Evolutionary conservation across 2,113 vertebrate species (phyloP), one percentile per base, ranked within the genome.

Genomic region (Vulpes lagopus): DNA sequence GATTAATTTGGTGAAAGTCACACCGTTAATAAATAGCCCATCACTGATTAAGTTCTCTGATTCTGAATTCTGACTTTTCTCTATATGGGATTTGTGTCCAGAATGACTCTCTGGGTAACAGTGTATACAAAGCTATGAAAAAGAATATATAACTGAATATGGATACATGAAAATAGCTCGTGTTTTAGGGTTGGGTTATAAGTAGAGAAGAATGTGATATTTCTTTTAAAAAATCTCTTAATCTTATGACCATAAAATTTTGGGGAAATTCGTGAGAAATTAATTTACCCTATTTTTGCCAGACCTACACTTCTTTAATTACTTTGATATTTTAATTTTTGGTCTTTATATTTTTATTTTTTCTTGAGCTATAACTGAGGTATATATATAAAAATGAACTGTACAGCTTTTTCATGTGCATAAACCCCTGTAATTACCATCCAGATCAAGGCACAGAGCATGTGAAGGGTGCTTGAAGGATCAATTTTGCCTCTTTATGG

Each of bases 221-320:
- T 53, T 93, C 84, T 84, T 79, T 32, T 19, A 87, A 74, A 51
- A 87, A 90, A 30, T 32, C 55, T 91, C 93, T 90, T 92, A 86
- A 59, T 96, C 25, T 76, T 90, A 59, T 80, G 81, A 73, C 25
- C 30, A 67, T 35, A n/a, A 96, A 59, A 16, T 64, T 67, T 69
- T 7, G 8, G 5, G 38, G 30, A 78, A 78, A 78, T 51, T 78
- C 7, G 32, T 8, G 59, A 84, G 32, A 82, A 84, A 69, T 49
- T 65, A 65, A 59, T 93, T 55, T 73, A n/a, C 4, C 4, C 20
- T 89, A 4, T 82, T 93, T 95, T 96, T 91, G 49, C 17, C 23
- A 59, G 27, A 59, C 22, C 11, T 65, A 11, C 8, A 35, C 49
- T 86, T 27, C 65, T 86, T 85, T 69, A 67, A 32, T 83, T n/a